Conservation (phyloP, 2,113 vertebrate genomes). For the Pantherophis guttatus region DNA sequence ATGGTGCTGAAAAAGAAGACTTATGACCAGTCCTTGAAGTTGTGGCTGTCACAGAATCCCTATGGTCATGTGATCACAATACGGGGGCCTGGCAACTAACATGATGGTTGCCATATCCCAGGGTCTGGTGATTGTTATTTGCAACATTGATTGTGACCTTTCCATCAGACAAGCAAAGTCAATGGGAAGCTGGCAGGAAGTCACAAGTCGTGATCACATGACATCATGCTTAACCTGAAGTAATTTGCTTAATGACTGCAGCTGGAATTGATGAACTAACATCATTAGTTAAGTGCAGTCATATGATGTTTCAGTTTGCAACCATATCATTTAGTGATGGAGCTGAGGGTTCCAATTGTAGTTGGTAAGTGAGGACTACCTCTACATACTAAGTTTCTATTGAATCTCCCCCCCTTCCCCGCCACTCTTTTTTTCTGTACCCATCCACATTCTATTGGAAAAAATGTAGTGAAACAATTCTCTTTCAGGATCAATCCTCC, state of each 20-base stretch:
- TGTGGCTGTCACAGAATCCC: neutral
- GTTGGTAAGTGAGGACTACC: neutral
- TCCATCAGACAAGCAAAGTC: neutral
- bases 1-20: neutral
- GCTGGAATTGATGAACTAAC: neutral
- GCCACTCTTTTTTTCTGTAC: neutral
- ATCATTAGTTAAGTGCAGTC: neutral
- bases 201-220: neutral
- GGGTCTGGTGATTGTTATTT: neutral
- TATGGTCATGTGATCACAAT: neutral
- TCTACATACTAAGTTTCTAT: neutral
- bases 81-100: neutral
- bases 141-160: neutral
- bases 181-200: neutral
- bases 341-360: neutral
- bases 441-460: constrained; percentile 9
- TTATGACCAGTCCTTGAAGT: neutral
- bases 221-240: neutral
- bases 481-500: constrained; percentile 31
- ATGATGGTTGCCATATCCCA: neutral
- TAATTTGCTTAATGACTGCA: neutral
- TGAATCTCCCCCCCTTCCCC: neutral
- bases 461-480: constrained; percentile 31
- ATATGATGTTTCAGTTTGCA: neutral
- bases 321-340: neutral